Base-by-base conservation (phyloP, 2,888 invertebrate genomes). In the Dryococelus australis region DNA sequence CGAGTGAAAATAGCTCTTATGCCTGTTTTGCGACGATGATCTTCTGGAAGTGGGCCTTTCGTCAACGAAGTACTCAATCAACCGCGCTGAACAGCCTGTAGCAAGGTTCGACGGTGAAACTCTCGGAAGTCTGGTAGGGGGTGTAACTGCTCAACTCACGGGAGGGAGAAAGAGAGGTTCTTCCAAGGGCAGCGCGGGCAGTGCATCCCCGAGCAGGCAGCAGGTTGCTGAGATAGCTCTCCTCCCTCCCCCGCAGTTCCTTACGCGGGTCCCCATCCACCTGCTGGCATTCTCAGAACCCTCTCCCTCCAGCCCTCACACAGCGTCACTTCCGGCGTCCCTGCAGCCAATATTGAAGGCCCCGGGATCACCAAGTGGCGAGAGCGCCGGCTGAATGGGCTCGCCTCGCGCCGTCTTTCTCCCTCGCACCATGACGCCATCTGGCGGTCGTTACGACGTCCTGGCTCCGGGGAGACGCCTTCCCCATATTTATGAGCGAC, bases 271-370 rank as follows among this genome's bases (percentile, higher is more conserved):
- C 65, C 65, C 24, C 65, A 65, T 65, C 65, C 65, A 65, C 65
- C 65, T 65, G 65, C 65, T n/a, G 20, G 65, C 65, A 24, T n/a
- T 65, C 65, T 24, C 10, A 20, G 65, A 0, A 10, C 24, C 65
- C 20, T 24, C 65, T 65, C 65, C 65, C n/a, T 47, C 65, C n/a
- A 20, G 2, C n/a, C 51, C 35, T 3, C 51, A 2, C 51, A 51
- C 51, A 8, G 51, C 51, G 1, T 12, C 35, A 3, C 35, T 35
- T 35, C 51, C 51, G 13, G 12, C 51, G 51, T 8, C 51, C 13
- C 8, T 65, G 65, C 65, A 65, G 65, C 65, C 65, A 65, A 65
- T 65, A 65, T 65, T n/a, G 65, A 65, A 65, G 65, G 65, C 65
- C 65, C 65, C 65, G 65, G 65, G 16, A 65, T 65, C 65, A 20